Evolutionary conservation across 2,888 invertebrate species (phyloP).

Genomic region (Caradrina clavipalpis): DNA sequence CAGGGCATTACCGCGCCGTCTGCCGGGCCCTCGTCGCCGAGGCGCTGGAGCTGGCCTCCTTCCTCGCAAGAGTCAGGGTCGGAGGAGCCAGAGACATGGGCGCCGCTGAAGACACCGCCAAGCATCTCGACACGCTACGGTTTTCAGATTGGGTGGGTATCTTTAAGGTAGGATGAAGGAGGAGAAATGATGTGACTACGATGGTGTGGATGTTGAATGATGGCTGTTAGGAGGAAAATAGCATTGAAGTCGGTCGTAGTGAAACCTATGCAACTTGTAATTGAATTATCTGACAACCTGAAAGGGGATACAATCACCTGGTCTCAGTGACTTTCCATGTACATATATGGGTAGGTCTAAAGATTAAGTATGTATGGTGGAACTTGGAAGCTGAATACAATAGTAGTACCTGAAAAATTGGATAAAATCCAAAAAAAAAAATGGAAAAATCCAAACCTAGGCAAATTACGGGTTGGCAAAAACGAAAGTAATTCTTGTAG

Average conservation of each 20-base stretch:
- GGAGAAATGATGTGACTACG: background rate
- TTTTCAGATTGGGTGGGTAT: conserved; percentile 97
- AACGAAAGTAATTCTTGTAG: background rate
- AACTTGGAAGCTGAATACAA: background rate
- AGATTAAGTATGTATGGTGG: background rate
- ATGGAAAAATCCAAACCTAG: background rate
- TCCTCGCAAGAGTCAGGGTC: conserved; percentile 95
- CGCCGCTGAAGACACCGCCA: conserved; percentile 92
- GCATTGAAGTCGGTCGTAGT: background rate
- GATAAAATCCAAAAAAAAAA: no score
- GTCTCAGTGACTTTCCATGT: no score
- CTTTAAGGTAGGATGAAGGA: conserved; percentile 45
- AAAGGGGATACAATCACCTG: no score
- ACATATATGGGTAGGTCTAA: background rate
- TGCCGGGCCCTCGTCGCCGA: conserved; percentile 98
- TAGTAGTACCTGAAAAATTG: background rate
- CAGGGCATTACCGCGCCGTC: conserved; percentile 97
- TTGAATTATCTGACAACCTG: no score
- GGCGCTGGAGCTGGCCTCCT: conserved; percentile 96
- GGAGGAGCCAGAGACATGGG: conserved; percentile 92
- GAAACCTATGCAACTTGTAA: background rate
- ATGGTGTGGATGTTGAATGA: conserved; percentile 20
- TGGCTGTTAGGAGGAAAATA: conserved; percentile 1
- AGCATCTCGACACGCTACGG: conserved; percentile 95
- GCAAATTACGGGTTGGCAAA: no score